Conservation (phyloP, 2,797 vertebrate species). For the Prunella strophiata region DNA sequence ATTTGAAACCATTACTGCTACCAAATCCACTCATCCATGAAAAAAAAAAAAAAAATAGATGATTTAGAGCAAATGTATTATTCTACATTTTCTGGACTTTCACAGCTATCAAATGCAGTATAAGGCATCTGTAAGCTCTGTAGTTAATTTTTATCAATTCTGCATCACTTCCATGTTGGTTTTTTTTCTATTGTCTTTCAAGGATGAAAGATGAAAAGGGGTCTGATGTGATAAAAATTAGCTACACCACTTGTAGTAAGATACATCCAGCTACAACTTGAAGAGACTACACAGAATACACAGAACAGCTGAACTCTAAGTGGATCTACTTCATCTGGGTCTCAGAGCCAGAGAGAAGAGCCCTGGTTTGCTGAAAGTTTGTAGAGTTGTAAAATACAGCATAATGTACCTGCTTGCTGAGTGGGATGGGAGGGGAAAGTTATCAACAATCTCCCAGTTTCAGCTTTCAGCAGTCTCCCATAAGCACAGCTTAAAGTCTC, state of each 20-base stretch:
- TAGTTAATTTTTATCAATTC: not conserved
- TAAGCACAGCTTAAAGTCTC: not conserved
- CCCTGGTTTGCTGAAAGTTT: not conserved
- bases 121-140: not conserved
- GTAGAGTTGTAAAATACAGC: not conserved
- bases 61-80: not conserved
- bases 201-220: not conserved
- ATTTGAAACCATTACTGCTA: not conserved
- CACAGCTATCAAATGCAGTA: not conserved
- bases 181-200: not conserved
- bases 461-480: not conserved
- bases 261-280: not conserved
- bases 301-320: not conserved
- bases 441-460: not conserved
- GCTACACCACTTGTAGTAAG: not conserved
- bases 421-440: not conserved
- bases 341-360: not conserved
- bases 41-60: not conserved
- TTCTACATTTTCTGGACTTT: not conserved
- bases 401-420: not conserved
- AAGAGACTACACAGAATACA: not conserved
- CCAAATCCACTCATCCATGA: not conserved
- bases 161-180: not conserved
- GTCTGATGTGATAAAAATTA: not conserved
- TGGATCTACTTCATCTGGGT: not conserved